phyloP scores from a whole-genome alignment of 2,888 invertebrate genomes.

The Pyralis farinalis region DNA sequence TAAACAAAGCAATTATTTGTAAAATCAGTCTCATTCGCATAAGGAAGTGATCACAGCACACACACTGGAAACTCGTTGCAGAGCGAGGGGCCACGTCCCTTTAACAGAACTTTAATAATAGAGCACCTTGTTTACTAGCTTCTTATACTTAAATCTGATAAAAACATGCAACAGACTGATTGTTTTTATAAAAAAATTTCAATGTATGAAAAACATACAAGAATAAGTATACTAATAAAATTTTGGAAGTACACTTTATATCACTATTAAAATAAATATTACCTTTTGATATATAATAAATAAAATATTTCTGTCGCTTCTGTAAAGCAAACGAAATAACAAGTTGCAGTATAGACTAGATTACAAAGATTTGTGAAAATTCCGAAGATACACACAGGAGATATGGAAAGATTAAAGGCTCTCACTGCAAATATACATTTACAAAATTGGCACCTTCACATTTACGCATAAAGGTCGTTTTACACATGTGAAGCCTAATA shows the following conservation, averaged over 20 bases:
- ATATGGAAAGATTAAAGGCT: slow-evolving; percentile 27
- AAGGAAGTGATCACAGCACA: slow-evolving; percentile 80
- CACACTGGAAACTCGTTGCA: slow-evolving; percentile 78
- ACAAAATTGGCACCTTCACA: slow-evolving; percentile 48
- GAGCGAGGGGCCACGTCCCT: slow-evolving; percentile 67
- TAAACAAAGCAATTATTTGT: slow-evolving; percentile 72
- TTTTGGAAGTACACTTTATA: slow-evolving; percentile 48
- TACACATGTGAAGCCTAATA: slow-evolving; percentile 28
- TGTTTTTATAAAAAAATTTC: slow-evolving; percentile 53
- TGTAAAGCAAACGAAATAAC: slow-evolving; percentile 45
- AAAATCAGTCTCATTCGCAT: slow-evolving; percentile 81
- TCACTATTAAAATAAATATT: slow-evolving; percentile 41
- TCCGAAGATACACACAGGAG: slow-evolving; percentile 44
- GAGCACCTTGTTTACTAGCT: slow-evolving; percentile 73
- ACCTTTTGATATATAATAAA: slow-evolving; percentile 40
- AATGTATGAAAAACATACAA: slow-evolving; percentile 44
- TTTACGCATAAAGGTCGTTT: slow-evolving; percentile 28
- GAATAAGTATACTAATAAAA: slow-evolving; percentile 36
- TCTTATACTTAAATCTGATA: slow-evolving; percentile 65
- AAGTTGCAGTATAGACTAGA: slow-evolving; percentile 68
- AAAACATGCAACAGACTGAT: slow-evolving; percentile 61
- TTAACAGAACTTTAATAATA: slow-evolving; percentile 67
- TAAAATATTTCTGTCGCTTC: slow-evolving; percentile 33
- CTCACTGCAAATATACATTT: slow-evolving; percentile 47
- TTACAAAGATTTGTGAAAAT: slow-evolving; percentile 53